A percentile compares a stretch with the other conserved stretches of the same genome.
These are phyloP conservation scores for Zoroaster sp. DNA, from an alignment of 53 echinoderm and acorn worm genomes.

Conservation along the genomic window DNA sequence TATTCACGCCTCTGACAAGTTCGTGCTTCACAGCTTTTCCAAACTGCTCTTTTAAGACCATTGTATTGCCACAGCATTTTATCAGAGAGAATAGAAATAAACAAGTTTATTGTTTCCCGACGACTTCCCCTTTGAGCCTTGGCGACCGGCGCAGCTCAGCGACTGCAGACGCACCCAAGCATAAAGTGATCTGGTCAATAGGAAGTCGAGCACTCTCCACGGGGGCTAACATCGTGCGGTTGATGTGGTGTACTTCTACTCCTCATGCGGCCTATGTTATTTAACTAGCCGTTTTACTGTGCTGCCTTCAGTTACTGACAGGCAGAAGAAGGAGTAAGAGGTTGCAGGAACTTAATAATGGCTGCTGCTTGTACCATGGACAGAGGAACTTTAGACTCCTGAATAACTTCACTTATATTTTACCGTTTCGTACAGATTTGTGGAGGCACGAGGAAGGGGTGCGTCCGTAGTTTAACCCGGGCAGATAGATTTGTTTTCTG, in stretches of 20 bases:
- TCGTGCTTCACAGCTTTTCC: background rate
- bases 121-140: background rate
- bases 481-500: background rate
- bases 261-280: background rate
- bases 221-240: background rate
- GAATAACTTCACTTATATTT: background rate
- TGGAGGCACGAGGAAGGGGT: background rate
- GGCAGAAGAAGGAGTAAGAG: background rate
- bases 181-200: background rate
- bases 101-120: background rate
- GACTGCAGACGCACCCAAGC: background rate
- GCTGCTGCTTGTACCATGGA: background rate
- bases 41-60: background rate
- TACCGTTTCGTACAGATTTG: background rate
- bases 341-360: background rate
- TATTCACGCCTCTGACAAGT: too few species aligned
- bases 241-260: background rate
- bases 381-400: background rate
- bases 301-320: background rate
- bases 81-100: background rate
- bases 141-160: background rate
- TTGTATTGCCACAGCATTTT: background rate
- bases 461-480: background rate
- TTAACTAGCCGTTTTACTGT: background rate
- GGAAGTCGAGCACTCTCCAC: background rate